Conservation (phyloP, 2,797 vertebrate genomes). For the Catharus ustulatus region DNA sequence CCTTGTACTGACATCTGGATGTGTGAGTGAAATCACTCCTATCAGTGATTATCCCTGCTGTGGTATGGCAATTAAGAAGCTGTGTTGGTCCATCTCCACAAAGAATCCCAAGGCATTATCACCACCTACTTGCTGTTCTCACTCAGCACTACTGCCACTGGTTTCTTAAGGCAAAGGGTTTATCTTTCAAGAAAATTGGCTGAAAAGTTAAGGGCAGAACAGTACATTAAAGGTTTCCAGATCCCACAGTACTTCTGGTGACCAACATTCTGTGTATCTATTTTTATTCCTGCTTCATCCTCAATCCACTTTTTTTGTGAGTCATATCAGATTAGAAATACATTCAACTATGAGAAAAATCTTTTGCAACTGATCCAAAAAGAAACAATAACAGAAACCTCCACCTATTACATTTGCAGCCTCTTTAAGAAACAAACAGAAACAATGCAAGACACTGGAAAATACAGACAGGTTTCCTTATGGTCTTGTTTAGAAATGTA, state of each 20-base stretch:
- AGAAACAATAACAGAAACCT: conserved; percentile 28
- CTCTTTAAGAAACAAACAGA: conserved; percentile 5
- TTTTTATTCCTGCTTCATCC: conserved; percentile 12
- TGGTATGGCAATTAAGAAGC: background rate
- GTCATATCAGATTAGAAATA: conserved; percentile 41
- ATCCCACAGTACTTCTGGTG: background rate
- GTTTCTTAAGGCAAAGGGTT: background rate
- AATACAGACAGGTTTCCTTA: conserved; percentile 23
- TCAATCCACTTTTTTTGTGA: background rate
- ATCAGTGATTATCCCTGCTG: background rate
- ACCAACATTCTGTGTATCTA: background rate
- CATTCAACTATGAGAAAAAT: conserved; percentile 21
- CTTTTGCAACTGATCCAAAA: conserved; percentile 36
- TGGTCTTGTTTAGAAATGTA: background rate
- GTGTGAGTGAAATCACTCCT: background rate
- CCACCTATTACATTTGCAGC: background rate
- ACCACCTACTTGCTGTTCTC: background rate
- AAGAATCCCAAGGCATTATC: background rate
- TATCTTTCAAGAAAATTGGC: background rate
- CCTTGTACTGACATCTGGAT: background rate
- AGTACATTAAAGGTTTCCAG: background rate
- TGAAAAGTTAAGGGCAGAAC: background rate
- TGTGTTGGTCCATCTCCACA: background rate
- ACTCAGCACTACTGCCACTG: background rate
- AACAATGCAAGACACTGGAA: conserved; percentile 8